Evolutionary conservation across 1,140 invertebrate species (phyloP).

Genomic region (Hyles euphorbiae): DNA sequence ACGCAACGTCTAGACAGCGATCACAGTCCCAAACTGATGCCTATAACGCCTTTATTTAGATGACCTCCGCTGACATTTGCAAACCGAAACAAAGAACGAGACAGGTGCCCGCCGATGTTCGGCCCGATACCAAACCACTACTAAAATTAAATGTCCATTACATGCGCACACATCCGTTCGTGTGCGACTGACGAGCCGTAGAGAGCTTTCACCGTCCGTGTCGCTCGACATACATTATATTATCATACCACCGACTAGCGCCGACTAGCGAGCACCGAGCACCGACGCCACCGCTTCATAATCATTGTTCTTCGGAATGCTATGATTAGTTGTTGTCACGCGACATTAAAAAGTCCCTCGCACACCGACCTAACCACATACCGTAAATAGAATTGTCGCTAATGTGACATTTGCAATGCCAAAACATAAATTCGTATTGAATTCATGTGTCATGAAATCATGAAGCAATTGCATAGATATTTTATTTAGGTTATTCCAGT

Average conservation of each 20-base stretch:
- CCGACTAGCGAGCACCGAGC: background rate
- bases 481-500: background rate
- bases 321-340: conserved; percentile 40
- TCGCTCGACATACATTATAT: conserved; percentile 47
- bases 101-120: conserved; percentile 62
- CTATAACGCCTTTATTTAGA: conserved; percentile 70
- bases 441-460: too few relatives aligned
- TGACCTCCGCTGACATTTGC: conserved; percentile 72
- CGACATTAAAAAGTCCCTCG: conserved; percentile 20
- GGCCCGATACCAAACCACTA: conserved; percentile 38
- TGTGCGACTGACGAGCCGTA: conserved; percentile 17
- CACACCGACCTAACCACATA: background rate
- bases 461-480: too few relatives aligned
- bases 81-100: conserved; percentile 69
- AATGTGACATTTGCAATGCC: too few relatives aligned
- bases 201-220: conserved; percentile 47
- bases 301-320: conserved; percentile 36
- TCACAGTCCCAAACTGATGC: conserved; percentile 60
- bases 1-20: conserved; percentile 71
- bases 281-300: conserved; percentile 28
- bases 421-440: too few relatives aligned
- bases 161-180: conserved; percentile 23
- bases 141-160: conserved; percentile 63
- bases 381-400: too few relatives aligned
- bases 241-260: conserved; percentile 13